Conservation (phyloP, 2,888 invertebrate genomes). For the Sarcophaga caerulescens region DNA sequence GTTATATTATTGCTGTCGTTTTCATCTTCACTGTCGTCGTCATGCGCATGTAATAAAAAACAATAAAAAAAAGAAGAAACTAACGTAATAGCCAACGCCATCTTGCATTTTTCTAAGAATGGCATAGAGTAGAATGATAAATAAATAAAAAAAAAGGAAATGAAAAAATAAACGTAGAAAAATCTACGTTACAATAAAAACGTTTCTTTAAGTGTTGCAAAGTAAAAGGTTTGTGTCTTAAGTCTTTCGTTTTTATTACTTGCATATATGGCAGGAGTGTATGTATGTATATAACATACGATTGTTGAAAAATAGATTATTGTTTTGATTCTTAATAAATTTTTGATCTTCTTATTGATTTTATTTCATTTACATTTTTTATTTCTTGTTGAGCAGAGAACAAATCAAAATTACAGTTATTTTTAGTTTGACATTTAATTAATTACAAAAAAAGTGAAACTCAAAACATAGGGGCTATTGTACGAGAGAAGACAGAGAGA, state of each 20-base stretch:
- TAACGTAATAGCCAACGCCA: constrained; percentile 67
- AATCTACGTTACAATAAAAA: neutral
- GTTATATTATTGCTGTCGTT: constrained; percentile 31
- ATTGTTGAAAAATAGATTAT: no score
- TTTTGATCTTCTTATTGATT: neutral
- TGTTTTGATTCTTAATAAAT: neutral
- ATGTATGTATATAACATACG: neutral
- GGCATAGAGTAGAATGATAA: constrained; percentile 22
- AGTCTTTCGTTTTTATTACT: constrained; percentile 38
- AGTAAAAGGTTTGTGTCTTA: constrained; percentile 43
- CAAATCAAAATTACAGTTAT: no score
- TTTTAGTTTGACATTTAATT: no score
- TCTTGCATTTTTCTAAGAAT: constrained; percentile 69
- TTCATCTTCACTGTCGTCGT: constrained; percentile 52
- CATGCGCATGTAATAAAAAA: constrained; percentile 61
- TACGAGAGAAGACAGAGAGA: no score
- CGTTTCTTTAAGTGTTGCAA: neutral
- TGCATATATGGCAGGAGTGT: neutral
- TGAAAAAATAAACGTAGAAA: neutral
- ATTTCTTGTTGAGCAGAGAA: no score
- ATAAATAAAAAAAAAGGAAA: constrained; percentile 29
- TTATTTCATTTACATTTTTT: neutral
- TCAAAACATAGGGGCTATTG: no score
- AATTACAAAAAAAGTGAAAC: no score
- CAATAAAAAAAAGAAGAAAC: constrained; percentile 48